Base-by-base conservation (phyloP, 2,113 vertebrate genomes). In the Plecotus auritus region DNA sequence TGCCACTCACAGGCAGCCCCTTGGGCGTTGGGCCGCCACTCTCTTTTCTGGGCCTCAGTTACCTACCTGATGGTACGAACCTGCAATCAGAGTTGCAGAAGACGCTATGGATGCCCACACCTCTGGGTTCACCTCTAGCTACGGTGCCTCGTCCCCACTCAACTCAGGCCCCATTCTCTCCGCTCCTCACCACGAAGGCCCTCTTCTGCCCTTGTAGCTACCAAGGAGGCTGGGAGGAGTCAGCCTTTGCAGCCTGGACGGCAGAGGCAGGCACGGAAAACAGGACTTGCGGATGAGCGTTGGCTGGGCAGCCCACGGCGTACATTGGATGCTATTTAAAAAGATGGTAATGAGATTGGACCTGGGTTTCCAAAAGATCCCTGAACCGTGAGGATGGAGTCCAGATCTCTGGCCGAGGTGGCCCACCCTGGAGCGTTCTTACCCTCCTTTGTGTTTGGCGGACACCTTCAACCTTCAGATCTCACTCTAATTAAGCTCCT, bases 101-200 rank as follows among this genome's bases (percentile, higher is more conserved):
- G 64, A 7, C 0, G 0, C 73, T 16, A 0, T 0, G n/a, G 40
- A 5, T 4, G 42, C 0, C 61, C 1, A 1, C 72, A 4, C 51
- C 37, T 28, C 28, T 9, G 54, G 16, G n/a, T 7, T 22, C 40
- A 6, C 32, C 64, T 32, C 8, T 5, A 47, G 61, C 59, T 0
- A 9, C 4, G 7, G 23, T 23, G 1, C 13, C 18, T 7, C 4
- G 7, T 51, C 28, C 7, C 40, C 13, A 1, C 66, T n/a, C 51
- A 61, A 7, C 28, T 20, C 45, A 2, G 8, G 9, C 8, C 7
- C 23, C 7, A 11, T 2, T 30, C 54, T 26, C 2, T 54, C 51
- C 22, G 17, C 17, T 23, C 28, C 11, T 51, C 32, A 26, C 45
- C 22, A n/a, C n/a, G 3, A 2, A 18, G 2, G 20, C 30, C 28